Evolutionary conservation across 2,888 invertebrate species (phyloP), one percentile per base, ranked within the genome.

Genomic region (Drosophila cyrtoloma): DNA sequence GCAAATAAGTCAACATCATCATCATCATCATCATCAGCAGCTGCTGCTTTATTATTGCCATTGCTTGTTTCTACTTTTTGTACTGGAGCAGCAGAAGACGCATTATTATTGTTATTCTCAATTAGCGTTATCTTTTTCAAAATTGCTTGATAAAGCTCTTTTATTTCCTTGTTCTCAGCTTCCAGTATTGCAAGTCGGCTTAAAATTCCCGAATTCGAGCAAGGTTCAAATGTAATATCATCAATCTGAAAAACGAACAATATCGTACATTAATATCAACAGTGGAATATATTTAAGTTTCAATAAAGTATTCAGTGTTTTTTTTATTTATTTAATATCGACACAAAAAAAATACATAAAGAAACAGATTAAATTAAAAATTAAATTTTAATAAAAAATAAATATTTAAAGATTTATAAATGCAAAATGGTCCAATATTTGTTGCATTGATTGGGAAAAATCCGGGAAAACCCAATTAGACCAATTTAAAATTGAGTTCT

Each of bases 1-100:
- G 95, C 97, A 93, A 97, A 97, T 1, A 97, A 94, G 93, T 97
- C 97, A 12, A 97, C n/a, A n/a, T n/a, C 96, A 89, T 96, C 97
- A 93, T 96, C 96, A 91, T 97, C 95, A 28, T 95, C 95, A 28
- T 95, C 94, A 9, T 91, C 22, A 26, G 47, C 22, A 16, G 47
- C 16, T 26, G 47, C 89, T 14, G 35, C 37, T 10, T 52, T 76
- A 14, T 42, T 22, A 44, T 39, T 30, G 14, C 28, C 56, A 57
- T 57, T 57, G 9, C 19, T 57, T 39, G 37, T 28, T n/a, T 57
- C 28, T 37, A 57, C 56, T 19, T 37, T 39, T 28, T 44, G 58
- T 42, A 69, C 63, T 1, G 58, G 59, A 10, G 75, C 71, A 5
- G 73, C 50, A 35, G 60, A 63, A 7, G 71, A 66, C 3, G 70